A percentile compares a stretch with the other conserved stretches of the same genome.
Conservation (phyloP, 1,140 invertebrate genomes). For the Rhopalosiphum maidis region DNA sequence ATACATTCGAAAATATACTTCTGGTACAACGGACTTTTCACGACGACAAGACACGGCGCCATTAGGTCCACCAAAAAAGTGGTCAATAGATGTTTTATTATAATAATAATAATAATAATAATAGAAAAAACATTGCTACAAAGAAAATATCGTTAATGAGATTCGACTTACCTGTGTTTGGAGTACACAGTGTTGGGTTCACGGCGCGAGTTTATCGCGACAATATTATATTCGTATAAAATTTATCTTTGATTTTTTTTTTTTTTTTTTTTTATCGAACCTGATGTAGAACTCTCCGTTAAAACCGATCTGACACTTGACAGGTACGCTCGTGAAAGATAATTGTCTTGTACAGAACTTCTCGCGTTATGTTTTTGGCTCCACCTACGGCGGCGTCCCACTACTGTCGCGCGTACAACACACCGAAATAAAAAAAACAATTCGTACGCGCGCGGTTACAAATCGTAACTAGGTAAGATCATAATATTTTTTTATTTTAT, state of each 20-base stretch:
- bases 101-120: background rate
- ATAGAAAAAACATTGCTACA: background rate
- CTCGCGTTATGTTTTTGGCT: constrained; percentile 25
- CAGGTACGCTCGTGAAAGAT: constrained; percentile 52
- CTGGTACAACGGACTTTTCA: background rate
- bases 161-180: constrained; percentile 45
- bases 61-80: background rate
- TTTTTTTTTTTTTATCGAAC: constrained; percentile 51
- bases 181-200: background rate
- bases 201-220: constrained; percentile 10
- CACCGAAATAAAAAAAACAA: background rate
- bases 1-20: background rate
- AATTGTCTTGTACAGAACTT: constrained; percentile 40
- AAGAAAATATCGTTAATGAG: constrained; percentile 15
- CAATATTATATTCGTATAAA: background rate
- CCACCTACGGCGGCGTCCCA: constrained; percentile 51
- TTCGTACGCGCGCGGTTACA: background rate
- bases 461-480: constrained; percentile 3
- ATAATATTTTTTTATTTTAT: background rate
- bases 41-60: background rate
- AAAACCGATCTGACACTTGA: constrained; percentile 51
- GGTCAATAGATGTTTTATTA: background rate
- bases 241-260: constrained; percentile 31
- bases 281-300: background rate
- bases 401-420: background rate